Evolutionary conservation across 1,140 invertebrate species (phyloP).

Genomic region (Eupristina koningsbergeri): DNA sequence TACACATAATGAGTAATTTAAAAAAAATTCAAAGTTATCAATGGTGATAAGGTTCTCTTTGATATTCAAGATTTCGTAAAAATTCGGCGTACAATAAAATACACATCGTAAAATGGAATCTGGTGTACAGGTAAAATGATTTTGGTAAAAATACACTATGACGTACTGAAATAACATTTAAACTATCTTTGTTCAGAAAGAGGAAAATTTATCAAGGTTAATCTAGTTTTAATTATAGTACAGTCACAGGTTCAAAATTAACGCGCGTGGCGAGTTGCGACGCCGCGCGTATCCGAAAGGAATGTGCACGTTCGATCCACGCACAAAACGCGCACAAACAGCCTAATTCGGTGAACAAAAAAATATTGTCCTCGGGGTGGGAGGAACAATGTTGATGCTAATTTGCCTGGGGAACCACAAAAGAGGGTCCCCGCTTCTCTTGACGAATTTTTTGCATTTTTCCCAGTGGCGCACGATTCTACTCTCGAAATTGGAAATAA

Average conservation of each 20-base stretch:
- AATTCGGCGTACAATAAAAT: background rate
- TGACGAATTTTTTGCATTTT: background rate
- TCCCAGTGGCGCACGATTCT: background rate
- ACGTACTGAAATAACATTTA: slow-evolving; percentile 29
- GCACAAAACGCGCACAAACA: background rate
- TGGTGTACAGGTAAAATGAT: slow-evolving; percentile 1
- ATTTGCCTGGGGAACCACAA: background rate
- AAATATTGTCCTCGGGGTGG: background rate
- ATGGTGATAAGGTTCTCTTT: slow-evolving; percentile 4
- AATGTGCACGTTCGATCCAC: background rate
- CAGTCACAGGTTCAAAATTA: slow-evolving; percentile 23
- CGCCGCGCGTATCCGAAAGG: background rate
- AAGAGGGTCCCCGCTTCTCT: background rate
- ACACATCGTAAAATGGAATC: background rate
- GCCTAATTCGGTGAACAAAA: background rate
- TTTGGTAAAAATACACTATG: slow-evolving; percentile 32
- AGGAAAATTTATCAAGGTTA: slow-evolving; percentile 35
- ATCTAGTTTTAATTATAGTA: slow-evolving; percentile 46
- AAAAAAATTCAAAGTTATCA: slow-evolving; percentile 11
- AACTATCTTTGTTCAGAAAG: slow-evolving; percentile 21
- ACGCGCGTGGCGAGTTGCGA: background rate
- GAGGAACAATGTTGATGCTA: background rate
- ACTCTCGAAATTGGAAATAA: background rate
- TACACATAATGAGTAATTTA: background rate
- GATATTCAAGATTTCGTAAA: slow-evolving; percentile 8